Conservation (phyloP, 1,140 invertebrate species). For the Aphidius gifuensis region DNA sequence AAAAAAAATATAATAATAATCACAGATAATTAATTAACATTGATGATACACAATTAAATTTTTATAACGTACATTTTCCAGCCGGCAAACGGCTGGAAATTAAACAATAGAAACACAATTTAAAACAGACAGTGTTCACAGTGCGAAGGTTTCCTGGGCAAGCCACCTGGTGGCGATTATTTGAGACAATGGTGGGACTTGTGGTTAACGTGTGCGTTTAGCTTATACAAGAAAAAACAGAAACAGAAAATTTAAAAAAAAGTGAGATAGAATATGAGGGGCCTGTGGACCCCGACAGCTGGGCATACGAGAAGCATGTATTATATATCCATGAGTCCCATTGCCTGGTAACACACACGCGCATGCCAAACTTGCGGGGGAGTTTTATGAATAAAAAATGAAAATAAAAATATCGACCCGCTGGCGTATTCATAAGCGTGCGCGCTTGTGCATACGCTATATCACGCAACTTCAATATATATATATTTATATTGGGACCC, state of each 20-base stretch:
- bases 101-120: background rate
- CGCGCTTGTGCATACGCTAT: constrained; percentile 17
- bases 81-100: background rate
- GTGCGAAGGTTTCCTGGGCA: constrained; percentile 47
- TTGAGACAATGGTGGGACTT: constrained; percentile 25
- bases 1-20: background rate
- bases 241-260: background rate
- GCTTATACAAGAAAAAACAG: constrained; percentile 28
- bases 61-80: constrained; percentile 6
- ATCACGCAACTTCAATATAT: constrained; percentile 23
- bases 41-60: background rate
- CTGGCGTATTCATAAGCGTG: constrained; percentile 31
- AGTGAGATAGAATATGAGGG: background rate
- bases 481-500: constrained; percentile 21
- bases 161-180: constrained; percentile 53
- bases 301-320: constrained; percentile 8
- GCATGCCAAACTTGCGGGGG: constrained; percentile 22
- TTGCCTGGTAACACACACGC: constrained; percentile 31
- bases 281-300: constrained; percentile 19
- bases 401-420: constrained; percentile 17
- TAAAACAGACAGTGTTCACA: constrained; percentile 43
- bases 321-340: constrained; percentile 16
- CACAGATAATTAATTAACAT: constrained; percentile 8
- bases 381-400: constrained; percentile 8
- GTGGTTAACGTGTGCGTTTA: background rate